Evolutionary conservation across 2,797 vertebrate species (phyloP).

Genomic region (Anguilla obscura): DNA sequence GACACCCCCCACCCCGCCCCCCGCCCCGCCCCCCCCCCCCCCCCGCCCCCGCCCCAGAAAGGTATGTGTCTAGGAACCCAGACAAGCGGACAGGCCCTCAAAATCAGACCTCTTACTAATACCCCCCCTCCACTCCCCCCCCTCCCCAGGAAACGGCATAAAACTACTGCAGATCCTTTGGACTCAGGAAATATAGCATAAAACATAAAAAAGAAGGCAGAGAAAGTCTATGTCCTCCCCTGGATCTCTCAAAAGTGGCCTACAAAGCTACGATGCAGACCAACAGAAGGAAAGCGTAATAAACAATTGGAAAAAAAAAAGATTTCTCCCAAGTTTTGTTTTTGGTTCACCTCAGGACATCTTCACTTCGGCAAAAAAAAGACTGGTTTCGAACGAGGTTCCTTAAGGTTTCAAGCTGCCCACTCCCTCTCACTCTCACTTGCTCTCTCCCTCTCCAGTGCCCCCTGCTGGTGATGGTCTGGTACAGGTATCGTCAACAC

Average conservation of each 20-base stretch:
- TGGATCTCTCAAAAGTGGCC: neutral
- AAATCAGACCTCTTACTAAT: neutral
- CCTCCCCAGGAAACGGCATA: neutral
- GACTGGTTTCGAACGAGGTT: constrained; percentile 1
- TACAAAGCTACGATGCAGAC: neutral
- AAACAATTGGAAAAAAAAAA: neutral
- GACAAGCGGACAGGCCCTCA: neutral
- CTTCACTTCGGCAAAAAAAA: neutral
- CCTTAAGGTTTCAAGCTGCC: neutral
- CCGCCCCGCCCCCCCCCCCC: too few species aligned
- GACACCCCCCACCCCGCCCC: too few species aligned
- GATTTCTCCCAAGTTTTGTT: neutral
- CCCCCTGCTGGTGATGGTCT: constrained; percentile 62
- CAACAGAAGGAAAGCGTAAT: neutral
- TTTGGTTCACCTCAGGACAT: constrained; percentile 12
- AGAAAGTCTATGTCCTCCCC: neutral
- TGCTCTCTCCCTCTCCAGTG: constrained; percentile 30
- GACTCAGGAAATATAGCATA: neutral
- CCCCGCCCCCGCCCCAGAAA: neutral
- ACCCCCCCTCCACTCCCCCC: neutral
- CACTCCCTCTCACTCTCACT: neutral
- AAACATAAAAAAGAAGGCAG: neutral
- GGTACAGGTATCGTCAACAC: constrained; percentile 66
- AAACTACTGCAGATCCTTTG: constrained; percentile 17
- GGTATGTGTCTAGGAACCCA: neutral